Percentiles rank a stretch among this genome's conserved stretches.
Evolutionary conservation across 2,113 vertebrate genomes (phyloP).

Genomic region (Brachionichthys hirsutus): DNA sequence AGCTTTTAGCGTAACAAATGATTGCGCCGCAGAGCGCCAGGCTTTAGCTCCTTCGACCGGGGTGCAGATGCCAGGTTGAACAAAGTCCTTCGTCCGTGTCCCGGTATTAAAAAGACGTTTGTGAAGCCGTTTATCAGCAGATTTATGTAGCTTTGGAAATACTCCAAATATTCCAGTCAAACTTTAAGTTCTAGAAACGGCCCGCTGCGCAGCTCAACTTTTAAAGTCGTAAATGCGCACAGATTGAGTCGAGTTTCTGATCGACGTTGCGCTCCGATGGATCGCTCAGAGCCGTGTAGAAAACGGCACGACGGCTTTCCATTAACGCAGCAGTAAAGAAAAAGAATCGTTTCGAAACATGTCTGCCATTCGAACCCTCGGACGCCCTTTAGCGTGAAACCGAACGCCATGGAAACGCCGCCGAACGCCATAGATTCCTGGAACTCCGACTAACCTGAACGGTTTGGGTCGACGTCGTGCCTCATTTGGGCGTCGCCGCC

Average conservation of each 20-base stretch:
- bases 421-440: background rate
- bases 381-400: background rate
- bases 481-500: background rate
- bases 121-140: constrained; percentile 34
- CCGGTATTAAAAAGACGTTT: constrained; percentile 49
- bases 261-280: too few relatives aligned
- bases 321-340: too few relatives aligned
- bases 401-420: constrained; percentile 8
- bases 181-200: constrained; percentile 5
- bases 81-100: constrained; percentile 62
- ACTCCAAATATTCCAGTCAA: constrained; percentile 17
- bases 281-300: too few relatives aligned
- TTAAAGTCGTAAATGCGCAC: too few relatives aligned
- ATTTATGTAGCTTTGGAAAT: constrained; percentile 21
- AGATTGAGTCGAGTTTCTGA: too few relatives aligned
- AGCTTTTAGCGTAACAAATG: constrained; percentile 65
- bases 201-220: too few relatives aligned
- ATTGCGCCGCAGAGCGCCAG: constrained; percentile 57
- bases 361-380: background rate
- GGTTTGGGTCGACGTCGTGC: background rate
- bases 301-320: too few relatives aligned
- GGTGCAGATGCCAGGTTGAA: constrained; percentile 61
- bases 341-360: too few relatives aligned
- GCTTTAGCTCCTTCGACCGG: constrained; percentile 59
- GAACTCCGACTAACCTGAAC: background rate